Evolutionary conservation across 2,888 invertebrate species (phyloP).

Genomic region (Hemaris fuciformis): DNA sequence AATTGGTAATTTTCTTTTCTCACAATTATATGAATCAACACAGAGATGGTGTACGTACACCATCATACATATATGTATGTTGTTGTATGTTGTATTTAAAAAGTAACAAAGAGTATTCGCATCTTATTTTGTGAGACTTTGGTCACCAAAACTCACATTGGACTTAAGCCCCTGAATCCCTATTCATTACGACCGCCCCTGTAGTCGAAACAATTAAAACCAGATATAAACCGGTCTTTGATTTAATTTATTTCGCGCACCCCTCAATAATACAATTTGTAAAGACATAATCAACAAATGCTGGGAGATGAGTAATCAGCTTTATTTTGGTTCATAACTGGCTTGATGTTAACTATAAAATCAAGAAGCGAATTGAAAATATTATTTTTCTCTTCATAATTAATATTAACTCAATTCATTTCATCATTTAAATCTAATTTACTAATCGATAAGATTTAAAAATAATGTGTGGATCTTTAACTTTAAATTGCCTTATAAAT

Average conservation of each 20-base stretch:
- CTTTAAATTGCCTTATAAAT: too few species aligned
- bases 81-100: conserved; percentile 21
- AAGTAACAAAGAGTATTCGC: conserved; percentile 22
- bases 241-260: conserved; percentile 45
- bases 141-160: not conserved
- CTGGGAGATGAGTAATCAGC: conserved; percentile 8
- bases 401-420: too few species aligned
- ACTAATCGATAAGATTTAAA: too few species aligned
- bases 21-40: conserved; percentile 37
- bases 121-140: conserved; percentile 14
- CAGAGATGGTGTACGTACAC: conserved; percentile 25
- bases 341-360: not conserved
- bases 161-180: conserved; percentile 36
- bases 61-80: too few species aligned
- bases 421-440: too few species aligned
- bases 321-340: not conserved
- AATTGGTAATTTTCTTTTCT: too few species aligned
- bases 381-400: not conserved
- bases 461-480: too few species aligned
- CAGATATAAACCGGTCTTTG: conserved; percentile 56
- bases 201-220: conserved; percentile 56
- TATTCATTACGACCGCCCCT: conserved; percentile 49
- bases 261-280: conserved; percentile 26
- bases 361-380: not conserved
- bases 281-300: conserved; percentile 25